Conservation (phyloP, 2,797 vertebrate genomes). For the Chelmon rostratus region DNA sequence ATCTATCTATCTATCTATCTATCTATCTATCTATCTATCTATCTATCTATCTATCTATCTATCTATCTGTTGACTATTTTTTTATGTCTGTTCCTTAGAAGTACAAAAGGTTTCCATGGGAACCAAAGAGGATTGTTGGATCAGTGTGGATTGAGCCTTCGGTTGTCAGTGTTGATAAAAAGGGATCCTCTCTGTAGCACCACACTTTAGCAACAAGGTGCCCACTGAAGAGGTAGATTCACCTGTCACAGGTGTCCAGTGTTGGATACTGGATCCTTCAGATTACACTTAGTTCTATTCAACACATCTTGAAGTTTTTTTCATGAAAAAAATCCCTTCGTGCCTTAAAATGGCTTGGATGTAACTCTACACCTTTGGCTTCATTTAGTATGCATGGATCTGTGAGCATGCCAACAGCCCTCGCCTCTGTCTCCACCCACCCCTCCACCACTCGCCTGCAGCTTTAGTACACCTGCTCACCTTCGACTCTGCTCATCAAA, state of each 20-base stretch:
- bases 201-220: slow-evolving; percentile 5
- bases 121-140: slow-evolving; percentile 70
- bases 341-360: too few relatives aligned
- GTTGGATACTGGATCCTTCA: not conserved
- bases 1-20: slow-evolving; percentile 38
- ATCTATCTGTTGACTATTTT: not conserved
- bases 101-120: slow-evolving; percentile 78
- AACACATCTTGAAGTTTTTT: too few relatives aligned
- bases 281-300: not conserved
- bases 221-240: not conserved
- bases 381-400: too few relatives aligned
- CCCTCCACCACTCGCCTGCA: too few relatives aligned
- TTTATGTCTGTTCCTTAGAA: slow-evolving; percentile 41
- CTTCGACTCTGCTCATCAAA: too few relatives aligned
- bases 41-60: slow-evolving; percentile 29
- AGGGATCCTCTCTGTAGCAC: not conserved
- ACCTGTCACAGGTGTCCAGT: not conserved
- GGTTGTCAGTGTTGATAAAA: slow-evolving; percentile 31
- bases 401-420: too few relatives aligned
- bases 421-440: too few relatives aligned
- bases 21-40: slow-evolving; percentile 26
- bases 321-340: too few relatives aligned
- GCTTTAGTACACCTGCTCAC: too few relatives aligned
- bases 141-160: slow-evolving; percentile 36
- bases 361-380: too few relatives aligned